phyloP scores from a whole-genome alignment of 2,888 invertebrate genomes.

The Caradrina kadenii region DNA sequence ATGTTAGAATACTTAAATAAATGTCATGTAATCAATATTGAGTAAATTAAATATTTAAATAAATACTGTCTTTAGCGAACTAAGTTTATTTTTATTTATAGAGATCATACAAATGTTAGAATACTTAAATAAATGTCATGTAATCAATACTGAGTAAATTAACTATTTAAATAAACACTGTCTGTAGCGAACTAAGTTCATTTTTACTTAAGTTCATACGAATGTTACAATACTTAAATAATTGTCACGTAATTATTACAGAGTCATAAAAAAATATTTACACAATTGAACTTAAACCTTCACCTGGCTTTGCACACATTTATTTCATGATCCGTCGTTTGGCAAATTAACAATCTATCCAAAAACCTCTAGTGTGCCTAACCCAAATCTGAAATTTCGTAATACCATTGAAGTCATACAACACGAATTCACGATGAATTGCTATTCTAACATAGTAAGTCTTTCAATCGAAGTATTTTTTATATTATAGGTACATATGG shows the following conservation, averaged over 20 bases:
- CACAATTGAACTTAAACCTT: background rate
- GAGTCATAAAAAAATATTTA: conserved; percentile 2
- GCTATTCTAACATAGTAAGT: background rate
- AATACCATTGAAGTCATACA: background rate
- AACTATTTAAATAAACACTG: conserved; percentile 9
- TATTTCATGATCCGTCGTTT: background rate
- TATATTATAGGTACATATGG: too few species aligned
- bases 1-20: conserved; percentile 6
- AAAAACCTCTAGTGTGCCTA: too few species aligned
- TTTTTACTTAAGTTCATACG: conserved; percentile 8
- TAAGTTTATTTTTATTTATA: conserved; percentile 14
- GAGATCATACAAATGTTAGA: background rate
- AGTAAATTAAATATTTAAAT: background rate
- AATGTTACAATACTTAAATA: conserved; percentile 6
- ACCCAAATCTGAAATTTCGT: too few species aligned
- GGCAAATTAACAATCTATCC: too few species aligned
- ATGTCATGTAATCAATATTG: background rate
- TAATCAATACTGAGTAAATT: conserved; percentile 1
- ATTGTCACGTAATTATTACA: background rate
- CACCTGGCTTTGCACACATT: too few species aligned
- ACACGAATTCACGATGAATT: background rate
- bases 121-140: conserved; percentile 6
- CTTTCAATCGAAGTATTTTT: too few species aligned
- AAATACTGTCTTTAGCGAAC: conserved; percentile 8
- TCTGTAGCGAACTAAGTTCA: conserved; percentile 4